A percentile compares a stretch with the other conserved stretches of the same genome.
These are phyloP conservation scores for Cynopterus sphinx DNA, from an alignment of 2,797 vertebrate genomes.

Conservation along the genomic window DNA sequence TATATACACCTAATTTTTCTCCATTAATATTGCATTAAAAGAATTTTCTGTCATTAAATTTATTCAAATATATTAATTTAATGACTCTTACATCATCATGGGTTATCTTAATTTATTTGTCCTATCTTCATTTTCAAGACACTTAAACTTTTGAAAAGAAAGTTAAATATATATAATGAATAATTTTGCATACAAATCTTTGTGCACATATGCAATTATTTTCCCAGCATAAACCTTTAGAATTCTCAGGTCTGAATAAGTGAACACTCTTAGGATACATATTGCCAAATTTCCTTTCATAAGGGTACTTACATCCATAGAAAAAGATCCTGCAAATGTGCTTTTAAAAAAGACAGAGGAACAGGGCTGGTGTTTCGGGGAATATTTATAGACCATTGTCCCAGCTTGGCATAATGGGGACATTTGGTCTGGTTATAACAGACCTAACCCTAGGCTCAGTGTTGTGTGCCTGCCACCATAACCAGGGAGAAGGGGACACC, in stretches of 20 bases:
- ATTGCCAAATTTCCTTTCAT: background rate
- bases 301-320: background rate
- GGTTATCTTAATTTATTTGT: background rate
- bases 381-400: background rate
- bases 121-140: background rate
- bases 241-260: background rate
- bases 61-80: background rate
- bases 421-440: background rate
- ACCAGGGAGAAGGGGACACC: background rate
- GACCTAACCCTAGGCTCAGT: background rate
- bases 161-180: background rate
- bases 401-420: background rate
- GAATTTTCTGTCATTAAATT: background rate
- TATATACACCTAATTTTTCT: background rate
- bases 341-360: background rate
- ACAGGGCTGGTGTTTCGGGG: accelerated
- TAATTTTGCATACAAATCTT: background rate
- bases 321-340: background rate
- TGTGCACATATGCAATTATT: background rate
- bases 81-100: background rate
- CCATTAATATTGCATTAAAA: background rate
- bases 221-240: background rate
- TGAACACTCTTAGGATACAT: background rate
- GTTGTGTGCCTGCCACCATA: background rate
- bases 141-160: background rate